Percentiles rank a stretch among this genome's conserved stretches.
These are phyloP conservation scores for Macaria notata DNA, from an alignment of 2,888 invertebrate genomes.

Conservation along the genomic window DNA sequence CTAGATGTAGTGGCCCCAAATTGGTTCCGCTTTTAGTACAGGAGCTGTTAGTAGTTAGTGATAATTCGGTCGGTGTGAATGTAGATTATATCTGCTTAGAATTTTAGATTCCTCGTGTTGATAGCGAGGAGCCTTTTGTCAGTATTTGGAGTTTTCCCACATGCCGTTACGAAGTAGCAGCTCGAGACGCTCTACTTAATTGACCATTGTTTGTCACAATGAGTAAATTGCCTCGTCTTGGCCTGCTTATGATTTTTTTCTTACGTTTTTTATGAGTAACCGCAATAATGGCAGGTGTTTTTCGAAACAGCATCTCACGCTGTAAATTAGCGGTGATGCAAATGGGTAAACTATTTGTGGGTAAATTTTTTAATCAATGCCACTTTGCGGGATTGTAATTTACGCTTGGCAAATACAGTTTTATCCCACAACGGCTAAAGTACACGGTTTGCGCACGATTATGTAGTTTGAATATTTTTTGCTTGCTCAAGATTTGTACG, in stretches of 20 bases:
- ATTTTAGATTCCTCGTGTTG: conserved; percentile 17
- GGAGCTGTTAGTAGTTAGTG: conserved; percentile 11
- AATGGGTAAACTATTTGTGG: conserved; percentile 34
- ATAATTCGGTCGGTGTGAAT: conserved; percentile 27
- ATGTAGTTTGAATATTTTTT: neutral
- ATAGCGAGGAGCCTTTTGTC: conserved; percentile 29
- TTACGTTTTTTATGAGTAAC: conserved; percentile 39
- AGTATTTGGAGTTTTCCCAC: conserved; percentile 55
- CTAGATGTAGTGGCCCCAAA: too few relatives aligned
- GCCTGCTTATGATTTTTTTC: conserved; percentile 60
- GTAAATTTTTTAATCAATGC: conserved; percentile 18
- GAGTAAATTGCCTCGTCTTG: conserved; percentile 65
- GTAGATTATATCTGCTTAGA: conserved; percentile 28
- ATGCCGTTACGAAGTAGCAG: conserved; percentile 50
- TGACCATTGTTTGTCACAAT: conserved; percentile 79
- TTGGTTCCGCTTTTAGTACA: conserved; percentile 10
- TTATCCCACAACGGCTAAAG: neutral
- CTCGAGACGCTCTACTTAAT: conserved; percentile 63
- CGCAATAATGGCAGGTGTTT: conserved; percentile 62
- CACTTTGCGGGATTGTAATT: conserved; percentile 1
- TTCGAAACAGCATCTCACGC: conserved; percentile 73
- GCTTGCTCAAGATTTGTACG: neutral
- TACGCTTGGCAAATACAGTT: neutral
- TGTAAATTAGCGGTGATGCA: conserved; percentile 48
- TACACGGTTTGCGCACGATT: neutral